Base-by-base conservation (phyloP, 2,113 vertebrate genomes). In the Limanda limanda region DNA sequence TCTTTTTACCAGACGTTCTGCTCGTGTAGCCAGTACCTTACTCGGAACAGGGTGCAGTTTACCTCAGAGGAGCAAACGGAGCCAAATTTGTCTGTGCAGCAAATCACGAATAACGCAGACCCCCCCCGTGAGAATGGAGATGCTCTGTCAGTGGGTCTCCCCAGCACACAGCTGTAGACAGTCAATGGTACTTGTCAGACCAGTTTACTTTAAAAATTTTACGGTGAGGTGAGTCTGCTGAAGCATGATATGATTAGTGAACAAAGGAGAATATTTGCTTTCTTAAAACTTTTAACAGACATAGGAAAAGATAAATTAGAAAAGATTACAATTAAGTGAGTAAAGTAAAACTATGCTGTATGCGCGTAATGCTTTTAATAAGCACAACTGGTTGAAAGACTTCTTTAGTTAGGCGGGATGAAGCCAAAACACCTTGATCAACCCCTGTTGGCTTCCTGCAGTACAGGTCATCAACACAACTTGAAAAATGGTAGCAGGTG, bases 21-120 rank as follows among this genome's bases (percentile, higher is more conserved):
- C 69, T 94, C 95, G 65, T 98, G 96, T 0, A 95, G 95, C 74
- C 86, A 84, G 21, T 98, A 96, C 88, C 95, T 99, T 62, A 65
- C 93, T 80, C 90, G 92, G 77, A 96, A 97, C 88, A 93, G 94
- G 84, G 0, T 86, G 91, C 59, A 66, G 31, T 6, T 57, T 5
- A 2, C 6, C 40, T 55, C 57, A 0, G 57, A 77, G 58, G 54
- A 66, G 5, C 42, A 57, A 12, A 47, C 27, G 1, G 18, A 11
- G 13, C 59, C 66, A 14, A 0, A 14, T 11, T 35, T 17, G 47
- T 15, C 47, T 5, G 14, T 2, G 17, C 37, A 48, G 17, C 56
- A 45, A 31, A 8, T 14, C 11, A 9, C 20, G 0, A 14, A 31
- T 3, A 25, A 51, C 18, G 24, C 8, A 6, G 47, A 13, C 55